Evolutionary conservation across 2,113 vertebrate species (phyloP).

Genomic region (Furnarius figulus): DNA sequence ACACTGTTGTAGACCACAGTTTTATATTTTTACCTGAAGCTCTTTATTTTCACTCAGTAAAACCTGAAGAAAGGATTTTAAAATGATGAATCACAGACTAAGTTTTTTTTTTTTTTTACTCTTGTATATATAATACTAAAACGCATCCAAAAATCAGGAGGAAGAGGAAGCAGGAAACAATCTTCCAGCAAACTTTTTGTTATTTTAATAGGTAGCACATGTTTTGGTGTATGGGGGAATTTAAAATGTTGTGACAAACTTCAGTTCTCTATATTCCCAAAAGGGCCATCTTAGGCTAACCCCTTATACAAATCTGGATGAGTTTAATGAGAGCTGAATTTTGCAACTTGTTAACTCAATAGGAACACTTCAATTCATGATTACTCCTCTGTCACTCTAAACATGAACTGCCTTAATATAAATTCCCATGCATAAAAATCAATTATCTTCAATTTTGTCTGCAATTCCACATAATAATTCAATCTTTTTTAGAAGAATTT

Average conservation of each 20-base stretch:
- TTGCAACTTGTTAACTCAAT: background rate
- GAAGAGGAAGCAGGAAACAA: background rate
- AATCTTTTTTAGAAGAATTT: background rate
- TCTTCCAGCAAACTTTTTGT: background rate
- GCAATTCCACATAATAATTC: background rate
- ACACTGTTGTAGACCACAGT: background rate
- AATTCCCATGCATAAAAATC: background rate
- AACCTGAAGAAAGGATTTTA: background rate
- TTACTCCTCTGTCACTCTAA: background rate
- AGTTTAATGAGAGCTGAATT: background rate
- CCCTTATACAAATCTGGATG: background rate
- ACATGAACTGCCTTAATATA: background rate
- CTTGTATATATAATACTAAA: background rate
- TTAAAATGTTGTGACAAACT: background rate
- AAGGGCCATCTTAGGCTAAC: accelerated
- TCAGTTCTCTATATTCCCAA: background rate
- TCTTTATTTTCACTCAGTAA: background rate
- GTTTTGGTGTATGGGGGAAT: background rate
- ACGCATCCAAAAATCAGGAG: background rate
- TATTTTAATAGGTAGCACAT: background rate
- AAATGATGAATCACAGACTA: background rate
- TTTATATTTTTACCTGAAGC: background rate
- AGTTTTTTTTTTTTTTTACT: background rate
- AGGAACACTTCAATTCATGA: background rate
- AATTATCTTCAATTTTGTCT: background rate